Evolutionary conservation across 2,113 vertebrate species (phyloP), one percentile per base, ranked within the genome.

Genomic region (Thoracochromis brauschi): DNA sequence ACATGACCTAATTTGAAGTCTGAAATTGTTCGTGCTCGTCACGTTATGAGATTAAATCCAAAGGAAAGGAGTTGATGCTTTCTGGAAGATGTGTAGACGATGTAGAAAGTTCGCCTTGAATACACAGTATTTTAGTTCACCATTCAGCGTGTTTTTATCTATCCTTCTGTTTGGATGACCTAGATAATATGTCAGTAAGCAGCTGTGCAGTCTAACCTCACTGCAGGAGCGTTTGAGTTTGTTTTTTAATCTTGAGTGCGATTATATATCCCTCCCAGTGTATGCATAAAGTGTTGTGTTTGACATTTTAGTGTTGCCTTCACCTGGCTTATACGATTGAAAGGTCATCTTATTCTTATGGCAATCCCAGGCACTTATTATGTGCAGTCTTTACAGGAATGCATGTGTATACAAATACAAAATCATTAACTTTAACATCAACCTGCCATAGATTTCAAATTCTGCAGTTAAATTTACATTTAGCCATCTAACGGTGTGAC

Each of bases 101-200:
- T 51, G 26, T 31, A 33, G 45, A 51, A 51, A n/a, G 45, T 51
- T 78, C 2, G 0, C 73, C 26, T 78, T 33, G 45, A 51, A 78
- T n/a, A 12, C 45, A 6, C 45, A 3, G 7, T 49, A 1, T n/a
- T 49, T 4, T 7, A 75, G 38, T 19, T 47, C 71, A 47, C 40
- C 71, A 11, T 51, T 47, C 14, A 47, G 14, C 24, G 1, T 1
- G 14, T 47, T 47, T 47, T 47, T 78, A 51, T 78, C 17, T 51
- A 8, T 21, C 45, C 26, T 31, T 12, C 5, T 78, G 2, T 78
- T 49, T 19, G 42, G 45, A 29, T 78, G 45, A 78, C 71, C 71
- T 31, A 78, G 71, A 49, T 49, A 78, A 73, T 45, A 47, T 45
- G 40, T 73, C 68, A 17, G 3, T 78, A 31, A 78, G 26, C 26